phyloP scores from a whole-genome alignment of 2,888 invertebrate genomes.

The Sepioteuthis lessoniana region DNA sequence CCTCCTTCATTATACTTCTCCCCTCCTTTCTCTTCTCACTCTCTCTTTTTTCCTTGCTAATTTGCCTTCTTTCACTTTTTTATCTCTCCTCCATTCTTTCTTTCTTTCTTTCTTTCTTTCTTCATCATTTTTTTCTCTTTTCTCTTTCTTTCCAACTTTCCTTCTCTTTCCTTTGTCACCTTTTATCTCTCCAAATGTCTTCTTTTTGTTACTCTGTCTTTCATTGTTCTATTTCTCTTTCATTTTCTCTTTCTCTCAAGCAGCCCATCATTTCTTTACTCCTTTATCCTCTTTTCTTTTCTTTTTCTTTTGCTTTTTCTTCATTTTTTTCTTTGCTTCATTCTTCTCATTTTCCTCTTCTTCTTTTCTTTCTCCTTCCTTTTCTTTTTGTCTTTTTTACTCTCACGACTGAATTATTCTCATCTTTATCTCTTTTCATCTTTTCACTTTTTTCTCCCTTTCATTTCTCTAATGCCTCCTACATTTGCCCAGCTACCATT shows the following conservation, averaged over 20 bases:
- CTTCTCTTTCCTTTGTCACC: background rate
- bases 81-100: too few species aligned
- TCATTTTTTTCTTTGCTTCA: background rate
- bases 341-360: background rate
- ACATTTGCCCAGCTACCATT: background rate
- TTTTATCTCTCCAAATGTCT: background rate
- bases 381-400: background rate
- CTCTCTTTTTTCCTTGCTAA: too few species aligned
- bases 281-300: too few species aligned
- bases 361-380: background rate
- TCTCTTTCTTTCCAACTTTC: background rate
- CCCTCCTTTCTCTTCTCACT: too few species aligned
- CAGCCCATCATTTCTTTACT: background rate
- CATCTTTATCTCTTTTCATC: background rate
- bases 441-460: background rate
- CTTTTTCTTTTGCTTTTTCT: background rate
- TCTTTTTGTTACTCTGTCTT: background rate
- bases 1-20: too few species aligned
- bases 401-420: background rate
- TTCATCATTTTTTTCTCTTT: too few species aligned
- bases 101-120: too few species aligned
- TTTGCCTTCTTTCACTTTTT: too few species aligned
- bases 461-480: background rate
- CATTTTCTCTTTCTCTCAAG: background rate
- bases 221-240: background rate